Base-by-base conservation (phyloP, 2,113 vertebrate genomes). In the Phoenicopterus ruber region DNA sequence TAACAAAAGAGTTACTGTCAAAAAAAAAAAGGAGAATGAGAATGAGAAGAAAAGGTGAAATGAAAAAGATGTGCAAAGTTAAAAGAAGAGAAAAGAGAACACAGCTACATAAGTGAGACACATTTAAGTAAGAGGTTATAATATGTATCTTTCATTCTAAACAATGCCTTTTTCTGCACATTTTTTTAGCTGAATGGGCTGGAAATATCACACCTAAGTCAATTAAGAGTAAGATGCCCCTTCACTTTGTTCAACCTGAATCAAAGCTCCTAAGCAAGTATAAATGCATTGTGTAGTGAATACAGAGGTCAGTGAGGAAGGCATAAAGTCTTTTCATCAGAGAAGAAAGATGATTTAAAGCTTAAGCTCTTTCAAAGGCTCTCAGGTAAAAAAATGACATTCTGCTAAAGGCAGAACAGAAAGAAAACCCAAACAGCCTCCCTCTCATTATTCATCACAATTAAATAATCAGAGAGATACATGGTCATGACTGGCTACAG, bases 201-300 rank as follows among this genome's bases (percentile, higher is more conserved):
- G 91, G 90, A 86, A 95, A 95, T 94, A 97, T 97, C 95, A 96
- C 97, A 97, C 94, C 95, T 97, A 93, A 88, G 94, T 96, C 93
- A 98, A 97, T 97, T 97, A 97, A 90, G 94, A 95, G 52, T 84
- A 82, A 86, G 84, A 90, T 88, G 50, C 36, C 66, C 70, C 47
- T 92, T 96, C 92, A 88, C 79, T 96, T 97, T 96, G 54, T 96
- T 96, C 87, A 89, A 76, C 22, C 66, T 95, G 95, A 95, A 97
- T 95, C 69, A 96, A 93, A 94, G 70, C 84, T 96, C 87, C 90
- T 94, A 77, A 91, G 50, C 92, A 96, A 93, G 77, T 81, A 93
- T 95, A 96, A 92, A 81, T 88, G 87, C 71, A 93, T 97, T 94
- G 47, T 93, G 36, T 44, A 86, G 63, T 50, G 55, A 97, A 93